Base-by-base conservation (phyloP, 2,888 invertebrate species). In the Acanthosepion lycidas region DNA sequence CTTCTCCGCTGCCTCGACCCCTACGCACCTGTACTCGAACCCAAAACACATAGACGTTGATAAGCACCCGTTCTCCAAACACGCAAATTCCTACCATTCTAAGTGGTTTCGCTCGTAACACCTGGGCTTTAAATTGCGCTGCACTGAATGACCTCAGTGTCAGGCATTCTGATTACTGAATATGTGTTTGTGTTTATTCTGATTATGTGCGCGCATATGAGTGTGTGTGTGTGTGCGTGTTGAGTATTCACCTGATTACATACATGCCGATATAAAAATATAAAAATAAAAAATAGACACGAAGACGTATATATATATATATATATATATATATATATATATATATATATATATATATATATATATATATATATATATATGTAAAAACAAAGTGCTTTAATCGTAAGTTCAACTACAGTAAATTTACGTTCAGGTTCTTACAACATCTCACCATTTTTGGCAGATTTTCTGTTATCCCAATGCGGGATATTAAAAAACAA, bases 261-360 rank as follows among this genome's bases (percentile, higher is more conserved):
- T 26, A 26, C 6, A 64, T 64, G 15, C 51, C 9, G 8, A 51
- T 51, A 51, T 51, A 51, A 51, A 6, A 42, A 42, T 42, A 42
- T 42, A 42, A 42, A 51, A 15, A 51, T 5, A 59, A 59, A 59
- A 59, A 23, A 59, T 59, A 15, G 6, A 59, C 23, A 59, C 5
- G 26, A 59, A 59, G 6, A 59, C 59, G 26, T 59, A 20, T 92
- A 92, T 92, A 92, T 92, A 92, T 26, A 92, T 92, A 92, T 92
- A 92, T 20, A 59, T 59, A 59, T 20, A 59, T 59, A 59, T 59
- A 59, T 59, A 59, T 59, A 59, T 59, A 59, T 59, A 59, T 59
- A 59, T 59, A 59, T 59, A 59, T 59, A 59, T 59, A 59, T 59
- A 59, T 92, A 92, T 92, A 92, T 92, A 92, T 92, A 92, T 92